Conservation (phyloP, 2,797 vertebrate species). For the Sebastes diaconus region DNA sequence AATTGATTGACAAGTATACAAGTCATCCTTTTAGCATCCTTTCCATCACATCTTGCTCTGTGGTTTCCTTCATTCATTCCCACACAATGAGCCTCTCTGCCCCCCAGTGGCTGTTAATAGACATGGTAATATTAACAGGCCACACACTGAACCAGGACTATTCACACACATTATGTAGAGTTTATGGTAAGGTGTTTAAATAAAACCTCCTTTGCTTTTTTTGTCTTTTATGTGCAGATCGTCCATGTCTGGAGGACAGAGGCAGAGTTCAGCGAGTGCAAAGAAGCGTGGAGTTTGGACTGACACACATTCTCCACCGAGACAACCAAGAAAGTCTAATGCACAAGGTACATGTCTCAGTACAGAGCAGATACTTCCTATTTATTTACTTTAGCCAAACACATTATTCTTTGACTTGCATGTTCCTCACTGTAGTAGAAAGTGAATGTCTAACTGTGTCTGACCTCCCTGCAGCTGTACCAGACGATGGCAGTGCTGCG, state of each 20-base stretch:
- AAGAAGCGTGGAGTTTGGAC: conserved; percentile 85
- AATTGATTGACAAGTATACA: background rate
- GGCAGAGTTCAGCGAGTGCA: conserved; percentile 87
- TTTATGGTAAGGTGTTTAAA: background rate
- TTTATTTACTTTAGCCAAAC: background rate
- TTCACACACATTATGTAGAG: background rate
- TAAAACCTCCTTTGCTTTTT: background rate
- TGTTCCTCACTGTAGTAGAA: background rate
- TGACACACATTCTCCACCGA: conserved; percentile 86
- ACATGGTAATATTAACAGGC: background rate
- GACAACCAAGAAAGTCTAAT: conserved; percentile 88
- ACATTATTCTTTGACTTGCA: background rate
- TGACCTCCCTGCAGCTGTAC: conserved; percentile 72
- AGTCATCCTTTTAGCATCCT: background rate
- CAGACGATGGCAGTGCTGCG: conserved; percentile 81
- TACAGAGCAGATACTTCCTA: background rate
- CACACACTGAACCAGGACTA: background rate
- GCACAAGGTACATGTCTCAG: conserved; percentile 81
- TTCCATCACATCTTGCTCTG: background rate
- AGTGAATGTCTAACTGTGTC: background rate
- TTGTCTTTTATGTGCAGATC: conserved; percentile 76
- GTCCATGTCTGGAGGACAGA: conserved; percentile 90
- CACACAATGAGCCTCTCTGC: background rate
- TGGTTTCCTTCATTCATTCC: background rate
- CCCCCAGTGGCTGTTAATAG: conserved; percentile 16